phyloP scores from a whole-genome alignment of 2,888 invertebrate genomes.

The Plebejus argus region DNA sequence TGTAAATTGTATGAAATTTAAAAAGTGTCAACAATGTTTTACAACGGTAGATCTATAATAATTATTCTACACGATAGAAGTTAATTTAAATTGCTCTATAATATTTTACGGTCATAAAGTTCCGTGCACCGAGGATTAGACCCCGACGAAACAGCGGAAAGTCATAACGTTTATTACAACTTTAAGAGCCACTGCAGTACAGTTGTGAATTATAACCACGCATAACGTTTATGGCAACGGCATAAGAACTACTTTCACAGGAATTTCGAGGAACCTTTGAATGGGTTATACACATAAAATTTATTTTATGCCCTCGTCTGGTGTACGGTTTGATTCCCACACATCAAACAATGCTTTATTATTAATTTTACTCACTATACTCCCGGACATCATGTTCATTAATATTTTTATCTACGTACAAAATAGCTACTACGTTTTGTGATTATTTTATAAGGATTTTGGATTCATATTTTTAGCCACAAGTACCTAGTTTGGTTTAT shows the following conservation, averaged over 20 bases:
- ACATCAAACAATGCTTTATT: background rate
- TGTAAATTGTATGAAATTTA: no score
- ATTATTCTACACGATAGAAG: background rate
- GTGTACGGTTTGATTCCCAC: background rate
- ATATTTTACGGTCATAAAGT: background rate
- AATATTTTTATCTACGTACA: background rate
- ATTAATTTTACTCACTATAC: background rate
- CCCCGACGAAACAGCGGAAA: slow-evolving; percentile 3
- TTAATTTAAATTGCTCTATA: background rate
- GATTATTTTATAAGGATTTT: background rate
- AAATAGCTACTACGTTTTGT: background rate
- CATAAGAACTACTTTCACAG: background rate
- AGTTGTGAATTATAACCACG: background rate
- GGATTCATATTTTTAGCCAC: background rate
- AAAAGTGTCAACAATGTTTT: no score
- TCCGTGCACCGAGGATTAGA: background rate
- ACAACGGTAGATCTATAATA: background rate
- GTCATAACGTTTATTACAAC: slow-evolving; percentile 17
- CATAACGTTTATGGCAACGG: background rate
- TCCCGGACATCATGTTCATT: background rate
- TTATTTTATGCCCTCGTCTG: slow-evolving; percentile 25
- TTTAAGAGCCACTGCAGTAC: slow-evolving; percentile 23
- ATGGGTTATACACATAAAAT: slow-evolving; percentile 30
- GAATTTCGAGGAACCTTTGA: background rate
- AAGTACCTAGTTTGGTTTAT: background rate